These are phyloP conservation scores for Psephotus haematonotus DNA, from an alignment of 2,113 vertebrate genomes.

Conservation along the genomic window DNA sequence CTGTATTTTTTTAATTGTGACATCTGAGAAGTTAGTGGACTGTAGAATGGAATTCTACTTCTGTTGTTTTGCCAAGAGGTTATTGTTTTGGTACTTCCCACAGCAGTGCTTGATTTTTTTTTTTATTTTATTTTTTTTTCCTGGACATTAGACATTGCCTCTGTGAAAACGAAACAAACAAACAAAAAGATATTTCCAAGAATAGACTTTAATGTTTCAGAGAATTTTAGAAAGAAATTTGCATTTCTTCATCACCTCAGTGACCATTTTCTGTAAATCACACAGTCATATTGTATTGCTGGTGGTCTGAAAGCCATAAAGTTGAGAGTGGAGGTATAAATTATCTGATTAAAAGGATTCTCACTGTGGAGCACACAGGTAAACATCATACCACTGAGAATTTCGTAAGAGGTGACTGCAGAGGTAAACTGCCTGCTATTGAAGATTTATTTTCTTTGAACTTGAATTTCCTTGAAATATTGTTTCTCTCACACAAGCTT, in stretches of 20 bases:
- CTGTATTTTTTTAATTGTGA: neutral
- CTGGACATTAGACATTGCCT: neutral
- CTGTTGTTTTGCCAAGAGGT: neutral
- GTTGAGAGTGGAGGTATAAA: neutral
- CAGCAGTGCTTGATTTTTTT: neutral
- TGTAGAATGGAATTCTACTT: neutral
- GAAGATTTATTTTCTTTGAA: neutral
- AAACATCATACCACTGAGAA: neutral
- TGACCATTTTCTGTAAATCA: neutral
- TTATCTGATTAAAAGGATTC: slow-evolving; percentile 27
- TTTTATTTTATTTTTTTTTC: neutral
- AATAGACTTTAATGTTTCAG: neutral
- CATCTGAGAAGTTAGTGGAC: neutral
- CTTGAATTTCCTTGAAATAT: slow-evolving; percentile 7
- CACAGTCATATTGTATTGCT: neutral
- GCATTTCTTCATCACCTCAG: neutral
- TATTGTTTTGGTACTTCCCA: neutral
- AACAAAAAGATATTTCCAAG: neutral
- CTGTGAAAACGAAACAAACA: neutral
- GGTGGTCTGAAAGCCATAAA: neutral
- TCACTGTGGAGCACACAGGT: neutral
- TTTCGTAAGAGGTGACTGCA: neutral
- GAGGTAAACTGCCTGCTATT: neutral
- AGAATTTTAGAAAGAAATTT: neutral
- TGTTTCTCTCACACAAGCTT: neutral